A percentile compares a stretch with the other conserved stretches of the same genome.
phyloP scores from a whole-genome alignment of 1,140 invertebrate genomes.

The Polyergus mexicanus region DNA sequence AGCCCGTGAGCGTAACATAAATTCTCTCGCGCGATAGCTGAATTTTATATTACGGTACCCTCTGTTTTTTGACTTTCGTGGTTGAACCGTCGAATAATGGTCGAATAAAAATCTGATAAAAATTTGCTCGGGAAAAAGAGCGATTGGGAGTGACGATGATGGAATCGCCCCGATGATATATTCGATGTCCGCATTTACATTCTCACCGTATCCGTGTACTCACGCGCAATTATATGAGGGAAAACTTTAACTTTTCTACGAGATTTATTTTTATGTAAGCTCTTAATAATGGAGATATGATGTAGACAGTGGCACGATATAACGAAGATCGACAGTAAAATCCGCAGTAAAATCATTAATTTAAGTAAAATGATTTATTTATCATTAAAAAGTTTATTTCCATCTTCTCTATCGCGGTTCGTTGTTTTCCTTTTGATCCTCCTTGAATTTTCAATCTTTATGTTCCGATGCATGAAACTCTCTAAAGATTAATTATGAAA shows the following conservation, averaged over 20 bases:
- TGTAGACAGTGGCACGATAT: neutral
- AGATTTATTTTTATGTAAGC: neutral
- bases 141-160: neutral
- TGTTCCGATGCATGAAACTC: neutral
- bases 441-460: slow-evolving; percentile 39
- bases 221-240: neutral
- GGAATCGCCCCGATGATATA: neutral
- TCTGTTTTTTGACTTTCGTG: neutral
- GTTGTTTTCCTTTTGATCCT: slow-evolving; percentile 14
- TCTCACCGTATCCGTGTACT: neutral
- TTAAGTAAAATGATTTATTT: too few species aligned
- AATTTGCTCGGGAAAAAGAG: neutral
- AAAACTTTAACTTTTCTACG: slow-evolving; percentile 23
- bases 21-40: neutral
- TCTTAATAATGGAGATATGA: slow-evolving; percentile 41
- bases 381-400: too few species aligned
- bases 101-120: slow-evolving; percentile 7
- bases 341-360: slow-evolving; percentile 42
- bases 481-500: slow-evolving; percentile 13
- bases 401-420: neutral
- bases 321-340: slow-evolving; percentile 52
- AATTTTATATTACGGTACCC: slow-evolving; percentile 12
- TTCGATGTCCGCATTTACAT: neutral
- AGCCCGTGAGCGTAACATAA: neutral
- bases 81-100: slow-evolving; percentile 8